phyloP scores from a whole-genome alignment of 2,888 invertebrate genomes.

The Spialia ferax region DNA sequence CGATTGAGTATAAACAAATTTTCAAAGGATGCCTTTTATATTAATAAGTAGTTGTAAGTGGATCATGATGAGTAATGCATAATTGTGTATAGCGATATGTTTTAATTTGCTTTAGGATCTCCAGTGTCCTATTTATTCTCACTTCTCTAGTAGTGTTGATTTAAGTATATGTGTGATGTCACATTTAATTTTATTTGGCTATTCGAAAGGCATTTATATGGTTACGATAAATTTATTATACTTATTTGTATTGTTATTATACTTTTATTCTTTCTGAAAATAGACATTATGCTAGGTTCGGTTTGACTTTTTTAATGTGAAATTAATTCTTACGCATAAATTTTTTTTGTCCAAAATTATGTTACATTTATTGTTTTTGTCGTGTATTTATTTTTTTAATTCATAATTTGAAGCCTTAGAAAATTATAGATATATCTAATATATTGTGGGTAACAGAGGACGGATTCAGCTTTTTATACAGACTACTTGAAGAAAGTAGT shows the following conservation, averaged over 20 bases:
- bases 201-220: conserved; percentile 79
- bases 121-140: conserved; percentile 65
- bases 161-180: conserved; percentile 58
- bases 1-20: conserved; percentile 69
- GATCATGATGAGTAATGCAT: conserved; percentile 68
- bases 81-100: conserved; percentile 73
- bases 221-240: conserved; percentile 69
- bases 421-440: conserved; percentile 8
- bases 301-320: conserved; percentile 8
- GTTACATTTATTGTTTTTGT: neutral
- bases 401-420: neutral
- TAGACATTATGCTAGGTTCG: conserved; percentile 81
- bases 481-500: conserved; percentile 31
- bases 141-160: conserved; percentile 58
- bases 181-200: conserved; percentile 70
- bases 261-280: conserved; percentile 78
- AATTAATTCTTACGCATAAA: conserved; percentile 1
- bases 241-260: conserved; percentile 69
- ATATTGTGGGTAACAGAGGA: conserved; percentile 24
- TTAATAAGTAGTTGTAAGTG: conserved; percentile 79
- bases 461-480: conserved; percentile 39
- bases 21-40: conserved; percentile 83
- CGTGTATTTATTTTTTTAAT: conserved; percentile 5
- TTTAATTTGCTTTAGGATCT: conserved; percentile 69
- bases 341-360: neutral